Base-by-base conservation (phyloP, 2,888 invertebrate species). In the Dromius quadrimaculatus region DNA sequence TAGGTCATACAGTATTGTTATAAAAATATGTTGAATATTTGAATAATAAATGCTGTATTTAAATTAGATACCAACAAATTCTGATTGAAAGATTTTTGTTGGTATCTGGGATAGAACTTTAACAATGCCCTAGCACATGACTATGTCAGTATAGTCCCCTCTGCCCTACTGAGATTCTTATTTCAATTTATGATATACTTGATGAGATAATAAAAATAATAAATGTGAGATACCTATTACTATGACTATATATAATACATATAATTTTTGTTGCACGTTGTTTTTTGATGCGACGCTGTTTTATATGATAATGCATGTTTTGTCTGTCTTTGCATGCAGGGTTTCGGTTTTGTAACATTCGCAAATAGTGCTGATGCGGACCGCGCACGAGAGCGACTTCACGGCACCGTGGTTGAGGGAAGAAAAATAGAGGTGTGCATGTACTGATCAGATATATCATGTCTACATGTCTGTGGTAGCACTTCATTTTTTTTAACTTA, bases 261-360 rank as follows among this genome's bases (percentile, higher is more conserved):
- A 38, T n/a, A 64, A 69, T 69, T 61, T 69, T 61, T 69, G 70
- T 89, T 89, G 89, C 89, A 89, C 89, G 89, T 89, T 87, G 87
- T 87, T 87, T 89, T n/a, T 89, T 89, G 88, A 89, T n/a, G 88
- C 87, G 87, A 88, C 88, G 88, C 89, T 89, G 88, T 89, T 84
- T 69, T 86, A 91, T 92, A n/a, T n/a, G n/a, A n/a, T n/a, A 92
- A 91, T 92, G 92, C 92, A 92, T 92, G 92, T 92, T 91, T 92
- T 92, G 92, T 93, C 92, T 92, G 93, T 94, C 92, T 83, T 85
- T 93, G 93, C 94, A 94, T 94, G 92, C 95, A 99, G 98, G 99
- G 99, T 92, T 99, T 99, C 93, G 98, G 98, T 93, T 99, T 99
- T 95, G 98, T 99, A 92, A 99, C 98, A 92, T 99, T 99, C 95